Evolutionary conservation across 1,140 invertebrate species (phyloP).

Genomic region (Copidosoma floridanum): DNA sequence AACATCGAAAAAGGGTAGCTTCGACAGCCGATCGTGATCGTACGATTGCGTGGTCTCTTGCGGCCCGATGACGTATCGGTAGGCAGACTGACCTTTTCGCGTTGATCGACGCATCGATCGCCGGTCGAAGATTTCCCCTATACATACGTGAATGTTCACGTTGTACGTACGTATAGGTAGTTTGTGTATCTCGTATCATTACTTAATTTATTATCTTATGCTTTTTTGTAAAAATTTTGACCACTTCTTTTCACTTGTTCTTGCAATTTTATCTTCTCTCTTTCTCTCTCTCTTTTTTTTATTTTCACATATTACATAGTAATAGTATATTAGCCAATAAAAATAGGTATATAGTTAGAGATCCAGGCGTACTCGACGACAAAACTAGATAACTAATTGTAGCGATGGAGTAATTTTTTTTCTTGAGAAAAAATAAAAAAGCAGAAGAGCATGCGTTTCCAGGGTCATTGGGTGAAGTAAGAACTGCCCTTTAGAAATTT

Average conservation of each 20-base stretch:
- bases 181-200: no score
- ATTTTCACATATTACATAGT: no score
- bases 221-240: background rate
- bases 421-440: background rate
- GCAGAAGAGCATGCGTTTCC: conserved; percentile 9
- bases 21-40: conserved; percentile 15
- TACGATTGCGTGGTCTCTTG: background rate
- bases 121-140: background rate
- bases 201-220: conserved; percentile 7
- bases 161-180: no score
- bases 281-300: background rate
- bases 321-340: no score
- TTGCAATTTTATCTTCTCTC: background rate
- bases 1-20: background rate
- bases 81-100: background rate
- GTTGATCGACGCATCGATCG: conserved; percentile 1
- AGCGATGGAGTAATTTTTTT: conserved; percentile 1
- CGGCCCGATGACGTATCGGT: no score
- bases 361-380: conserved; percentile 14
- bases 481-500: no score
- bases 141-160: no score
- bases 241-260: background rate
- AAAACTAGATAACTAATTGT: conserved; percentile 6
- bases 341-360: background rate
- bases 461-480: conserved; percentile 22